Evolutionary conservation across 2,888 invertebrate species (phyloP), one percentile per base, ranked within the genome.

Genomic region (Ormyrus rosae): DNA sequence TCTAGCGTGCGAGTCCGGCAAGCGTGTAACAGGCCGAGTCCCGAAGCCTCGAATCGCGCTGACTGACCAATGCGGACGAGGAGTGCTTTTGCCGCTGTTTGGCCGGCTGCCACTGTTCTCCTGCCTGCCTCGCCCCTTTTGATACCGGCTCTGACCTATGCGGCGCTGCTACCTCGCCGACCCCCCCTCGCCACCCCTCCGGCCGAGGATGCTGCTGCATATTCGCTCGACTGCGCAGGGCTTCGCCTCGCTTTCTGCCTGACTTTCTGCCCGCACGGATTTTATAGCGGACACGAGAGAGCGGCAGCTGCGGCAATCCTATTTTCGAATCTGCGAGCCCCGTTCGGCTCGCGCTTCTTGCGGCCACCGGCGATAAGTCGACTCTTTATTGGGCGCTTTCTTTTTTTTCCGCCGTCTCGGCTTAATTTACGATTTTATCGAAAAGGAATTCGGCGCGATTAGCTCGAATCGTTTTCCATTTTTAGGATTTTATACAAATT

Each of bases 51-150:
- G 53, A 53, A 68, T 53, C 34, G 53, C 45, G 67, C 67, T 68
- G 67, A 68, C 67, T 68, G 67, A 68, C 67, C 67, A 53, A 19
- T 68, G 67, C 67, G 53, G 19, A 51, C 11, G 4, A 1, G 58
- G 13, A 64, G 13, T 19, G 60, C 48, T 60, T 60, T 50, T 48
- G 64, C 13, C 6, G 11, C 7, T 46, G 34, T 56, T 69, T 70
- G 70, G 70, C 70, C 50, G 46, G 10, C 58, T 58, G 70, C 70
- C 70, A 70, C 70, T 50, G 58, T 58, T 58, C 58, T 56, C 48
- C 58, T 70, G 8, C 46, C 13, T 9, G 45, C 11, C 61, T 45
- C 19, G 4, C n/a, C 50, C 60, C 70, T 71, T 71, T 60, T 71
- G 50, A 71, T 71, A 19, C 19, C 50, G 60, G 50, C 51, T n/a